These are phyloP conservation scores for Rousettus leschenaultii DNA, from an alignment of 2,113 vertebrate species.

Conservation along the genomic window DNA sequence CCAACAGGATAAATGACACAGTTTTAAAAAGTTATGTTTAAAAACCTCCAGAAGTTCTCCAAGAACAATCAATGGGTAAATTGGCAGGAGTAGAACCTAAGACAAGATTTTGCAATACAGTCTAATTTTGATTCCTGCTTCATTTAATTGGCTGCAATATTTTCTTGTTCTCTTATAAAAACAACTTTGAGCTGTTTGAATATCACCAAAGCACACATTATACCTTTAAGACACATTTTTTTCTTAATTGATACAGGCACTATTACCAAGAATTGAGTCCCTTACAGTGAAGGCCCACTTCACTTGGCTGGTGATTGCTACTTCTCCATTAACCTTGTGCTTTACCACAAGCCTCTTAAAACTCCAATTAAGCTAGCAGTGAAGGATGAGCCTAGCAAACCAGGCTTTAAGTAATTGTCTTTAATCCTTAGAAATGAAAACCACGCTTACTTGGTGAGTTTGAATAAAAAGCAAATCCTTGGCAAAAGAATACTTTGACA, in stretches of 20 bases:
- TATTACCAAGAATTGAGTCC: not conserved
- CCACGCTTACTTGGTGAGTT: not conserved
- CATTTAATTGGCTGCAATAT: not conserved
- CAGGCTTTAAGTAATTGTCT: not conserved
- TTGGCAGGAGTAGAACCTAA: not conserved
- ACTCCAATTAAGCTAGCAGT: not conserved
- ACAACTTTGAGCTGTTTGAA: not conserved
- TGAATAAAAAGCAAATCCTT: not conserved
- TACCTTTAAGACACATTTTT: not conserved
- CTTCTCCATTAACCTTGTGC: not conserved
- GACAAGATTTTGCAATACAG: not conserved
- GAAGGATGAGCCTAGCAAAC: not conserved
- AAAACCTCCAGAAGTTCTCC: not conserved
- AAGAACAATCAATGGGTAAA: not conserved
- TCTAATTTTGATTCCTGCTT: not conserved
- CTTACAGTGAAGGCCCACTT: not conserved
- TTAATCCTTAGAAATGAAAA: not conserved
- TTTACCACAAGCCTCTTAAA: not conserved
- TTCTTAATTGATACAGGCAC: not conserved
- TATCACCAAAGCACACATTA: not conserved
- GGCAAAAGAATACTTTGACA: not conserved
- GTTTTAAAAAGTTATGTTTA: not conserved
- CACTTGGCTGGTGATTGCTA: not conserved
- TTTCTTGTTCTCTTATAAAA: not conserved
- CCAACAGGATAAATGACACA: not conserved